A percentile compares a stretch with the other conserved stretches of the same genome.
These are phyloP conservation scores for Hoplodrina ambigua DNA, from an alignment of 2,888 invertebrate species.

Conservation along the genomic window DNA sequence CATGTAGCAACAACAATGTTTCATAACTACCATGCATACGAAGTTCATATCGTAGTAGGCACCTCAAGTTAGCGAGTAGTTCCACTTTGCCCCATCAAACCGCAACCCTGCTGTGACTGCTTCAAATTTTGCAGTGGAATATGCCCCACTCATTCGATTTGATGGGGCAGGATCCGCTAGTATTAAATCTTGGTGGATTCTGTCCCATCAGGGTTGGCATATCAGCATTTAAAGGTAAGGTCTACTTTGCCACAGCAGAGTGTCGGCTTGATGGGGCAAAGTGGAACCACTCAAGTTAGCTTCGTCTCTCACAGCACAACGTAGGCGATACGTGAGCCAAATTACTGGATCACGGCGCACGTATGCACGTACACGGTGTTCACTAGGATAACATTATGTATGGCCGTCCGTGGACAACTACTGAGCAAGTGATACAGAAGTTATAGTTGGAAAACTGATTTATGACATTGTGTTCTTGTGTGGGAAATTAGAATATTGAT, in stretches of 20 bases:
- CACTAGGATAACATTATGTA: conserved; percentile 15
- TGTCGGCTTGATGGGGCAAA: too few species aligned
- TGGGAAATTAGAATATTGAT: neutral
- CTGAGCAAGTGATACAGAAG: conserved; percentile 31
- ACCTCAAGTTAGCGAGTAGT: conserved; percentile 6
- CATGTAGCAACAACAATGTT: too few species aligned
- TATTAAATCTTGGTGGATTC: too few species aligned
- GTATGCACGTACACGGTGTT: conserved; percentile 29
- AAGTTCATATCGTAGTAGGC: conserved; percentile 31
- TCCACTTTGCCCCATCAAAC: too few species aligned
- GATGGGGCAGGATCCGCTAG: too few species aligned
- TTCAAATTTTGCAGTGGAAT: too few species aligned
- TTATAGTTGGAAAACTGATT: conserved; percentile 41
- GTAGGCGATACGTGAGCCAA: conserved; percentile 75
- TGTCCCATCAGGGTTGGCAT: too few species aligned
- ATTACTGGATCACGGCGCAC: conserved; percentile 61
- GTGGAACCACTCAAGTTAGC: conserved; percentile 7
- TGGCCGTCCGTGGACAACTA: neutral
- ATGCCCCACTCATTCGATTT: too few species aligned
- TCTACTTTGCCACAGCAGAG: too few species aligned
- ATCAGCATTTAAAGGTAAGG: too few species aligned
- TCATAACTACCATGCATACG: too few species aligned
- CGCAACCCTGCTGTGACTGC: too few species aligned
- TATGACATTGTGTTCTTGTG: conserved; percentile 25
- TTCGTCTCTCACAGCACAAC: conserved; percentile 65